Base-by-base conservation (phyloP, 2,888 invertebrate genomes). In the Beris chalybata region DNA sequence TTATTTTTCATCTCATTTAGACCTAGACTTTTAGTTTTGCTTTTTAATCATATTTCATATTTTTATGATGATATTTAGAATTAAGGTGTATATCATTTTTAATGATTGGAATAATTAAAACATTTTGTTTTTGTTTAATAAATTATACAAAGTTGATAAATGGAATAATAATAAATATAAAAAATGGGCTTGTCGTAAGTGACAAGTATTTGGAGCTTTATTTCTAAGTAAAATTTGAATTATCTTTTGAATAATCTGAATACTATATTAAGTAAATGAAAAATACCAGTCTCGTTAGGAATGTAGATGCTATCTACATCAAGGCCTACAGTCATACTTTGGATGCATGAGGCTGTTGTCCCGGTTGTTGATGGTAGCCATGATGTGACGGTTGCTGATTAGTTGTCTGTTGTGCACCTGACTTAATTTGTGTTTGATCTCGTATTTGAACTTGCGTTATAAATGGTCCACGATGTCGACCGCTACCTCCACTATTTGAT, bases 371-470 rank as follows among this genome's bases (percentile, higher is more conserved):
- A 53, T 78, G 76, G 67, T 63, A 72, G 65, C 69, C 65, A 29
- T 68, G 71, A 15, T 38, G 59, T 67, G 59, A 70, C 71, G 63
- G 9, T 70, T 6, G 13, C 43, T 38, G 38, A n/a, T 32, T 32
- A 11, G 12, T 48, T 9, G 30, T 0, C 22, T 61, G 61, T 61
- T 61, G 61, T 32, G 52, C 43, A 61, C 61, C 43, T 5, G 52
- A 11, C 30, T 11, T 61, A 9, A 68, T 70, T 55, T 74, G 72
- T 9, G 71, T 72, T 71, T 83, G 82, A 68, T 85, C 85, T 5
- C 85, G 83, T 70, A 86, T 86, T 54, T 85, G 86, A 48, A 86
- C 86, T 72, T 86, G 86, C 0, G 86, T 87, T 3, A 86, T 82
- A 71, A 86, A 87, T 0, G 86, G 86, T 0, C 86, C 86, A 22